Conservation (phyloP, 2,797 vertebrate species). For the Rhabdophis nuchalis region DNA sequence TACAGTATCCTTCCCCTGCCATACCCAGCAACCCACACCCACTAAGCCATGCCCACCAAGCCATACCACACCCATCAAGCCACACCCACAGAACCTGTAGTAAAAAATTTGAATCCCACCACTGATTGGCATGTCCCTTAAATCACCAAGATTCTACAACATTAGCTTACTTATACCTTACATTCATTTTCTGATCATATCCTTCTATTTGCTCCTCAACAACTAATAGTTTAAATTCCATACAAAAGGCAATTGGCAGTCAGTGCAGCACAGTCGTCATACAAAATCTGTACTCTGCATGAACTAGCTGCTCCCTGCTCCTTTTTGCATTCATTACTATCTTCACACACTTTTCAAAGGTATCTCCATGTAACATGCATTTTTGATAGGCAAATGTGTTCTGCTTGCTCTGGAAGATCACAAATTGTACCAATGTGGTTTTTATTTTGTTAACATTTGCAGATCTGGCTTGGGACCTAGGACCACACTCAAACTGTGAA, state of each 20-base stretch:
- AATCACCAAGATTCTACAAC: neutral
- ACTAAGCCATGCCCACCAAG: no score
- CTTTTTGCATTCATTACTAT: neutral
- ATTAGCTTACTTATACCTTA: neutral
- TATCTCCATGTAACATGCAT: neutral
- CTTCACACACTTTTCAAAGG: neutral
- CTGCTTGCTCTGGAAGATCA: neutral
- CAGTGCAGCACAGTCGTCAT: neutral
- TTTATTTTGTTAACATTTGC: neutral
- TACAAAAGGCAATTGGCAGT: neutral
- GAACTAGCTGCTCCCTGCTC: neutral
- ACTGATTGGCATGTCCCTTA: neutral
- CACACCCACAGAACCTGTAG: no score
- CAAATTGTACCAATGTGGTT: neutral
- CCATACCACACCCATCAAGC: no score
- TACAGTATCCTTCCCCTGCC: no score
- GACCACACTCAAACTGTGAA: neutral
- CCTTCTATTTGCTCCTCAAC: neutral
- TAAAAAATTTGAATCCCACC: no score
- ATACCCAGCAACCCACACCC: no score
- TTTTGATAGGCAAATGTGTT: neutral
- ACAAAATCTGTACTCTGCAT: neutral
- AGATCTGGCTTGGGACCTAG: neutral
- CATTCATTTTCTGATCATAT: neutral
- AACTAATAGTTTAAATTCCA: neutral